Evolutionary conservation across 2,888 invertebrate species (phyloP).

Genomic region (Brachynemurus nebulosus): DNA sequence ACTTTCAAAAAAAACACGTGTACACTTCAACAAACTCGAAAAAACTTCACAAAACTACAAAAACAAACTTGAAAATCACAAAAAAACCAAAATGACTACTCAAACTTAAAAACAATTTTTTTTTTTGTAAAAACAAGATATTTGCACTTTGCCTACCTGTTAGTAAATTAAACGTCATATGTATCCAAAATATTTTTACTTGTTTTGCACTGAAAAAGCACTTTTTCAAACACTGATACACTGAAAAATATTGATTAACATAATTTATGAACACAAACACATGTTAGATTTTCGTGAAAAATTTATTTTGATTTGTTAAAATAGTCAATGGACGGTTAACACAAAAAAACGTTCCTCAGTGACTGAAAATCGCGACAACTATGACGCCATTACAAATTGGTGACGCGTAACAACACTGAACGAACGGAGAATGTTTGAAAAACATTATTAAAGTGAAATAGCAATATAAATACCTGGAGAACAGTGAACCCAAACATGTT

Average conservation of each 20-base stretch:
- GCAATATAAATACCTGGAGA: neutral
- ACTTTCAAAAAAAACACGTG: neutral
- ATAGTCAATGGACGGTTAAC: too few species aligned
- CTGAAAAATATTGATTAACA: too few species aligned
- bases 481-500: neutral
- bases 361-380: neutral
- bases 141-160: conserved; percentile 12
- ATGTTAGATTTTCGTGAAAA: neutral
- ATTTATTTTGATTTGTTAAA: too few species aligned
- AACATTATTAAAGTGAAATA: neutral
- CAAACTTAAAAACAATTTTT: neutral
- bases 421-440: neutral
- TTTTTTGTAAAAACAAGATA: too few species aligned
- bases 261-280: too few species aligned
- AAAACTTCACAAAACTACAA: neutral
- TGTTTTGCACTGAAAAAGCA: too few species aligned
- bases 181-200: too few species aligned
- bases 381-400: conserved; percentile 10
- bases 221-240: conserved; percentile 3
- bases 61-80: neutral
- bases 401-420: conserved; percentile 10
- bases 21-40: neutral
- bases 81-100: neutral
- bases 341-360: too few species aligned
- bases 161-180: conserved; percentile 11